Base-by-base conservation (phyloP, 92 coral and sea anemone species). In the Zoanthus gigantus region DNA sequence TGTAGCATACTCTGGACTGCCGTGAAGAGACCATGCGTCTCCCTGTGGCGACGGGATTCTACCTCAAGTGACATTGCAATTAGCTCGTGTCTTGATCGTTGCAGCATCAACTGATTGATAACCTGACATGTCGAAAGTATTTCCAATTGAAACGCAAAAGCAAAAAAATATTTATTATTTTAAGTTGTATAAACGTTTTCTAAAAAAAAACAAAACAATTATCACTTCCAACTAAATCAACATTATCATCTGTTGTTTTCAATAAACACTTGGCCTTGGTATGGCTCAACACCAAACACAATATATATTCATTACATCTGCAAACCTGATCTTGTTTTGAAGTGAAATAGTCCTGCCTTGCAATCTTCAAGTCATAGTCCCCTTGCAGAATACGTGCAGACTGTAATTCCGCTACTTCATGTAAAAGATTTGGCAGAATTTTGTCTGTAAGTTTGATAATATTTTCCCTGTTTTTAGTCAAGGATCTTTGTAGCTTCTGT, bases 321-420 rank as follows among this genome's bases (percentile, higher is more conserved):
- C 69, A 0, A 17, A 96, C 98, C 98, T 96, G 95, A 63, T 96
- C 99, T 87, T 96, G 99, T 79, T 96, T 96, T 48, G 99, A 96
- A 16, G 98, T 93, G 66, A 96, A 95, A 89, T 96, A 96, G 72
- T 96, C 95, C 79, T 96, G 99, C n/a, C 99, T 91, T 30, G 98
- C 98, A 60, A 96, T 96, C 93, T 96, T 96, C 74, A 96, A 80
- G 11, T 95, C 92, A 86, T 95, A 96, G 81, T 96, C 99, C 54
- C 99, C 99, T 77, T 92, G 86, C 23, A 96, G 88, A 30, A 96
- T 92, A 81, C 92, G 91, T 48, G 96, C 94, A 17, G 98, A 96
- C 67, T 96, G 99, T 31, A 96, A 91, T 76, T 94, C 96, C 30
- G 96, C 99, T 60, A 96, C 93, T 85, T 95, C 99, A 28, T 92